Conservation (phyloP, 2,888 invertebrate species). For the Ochropleura leucogaster region DNA sequence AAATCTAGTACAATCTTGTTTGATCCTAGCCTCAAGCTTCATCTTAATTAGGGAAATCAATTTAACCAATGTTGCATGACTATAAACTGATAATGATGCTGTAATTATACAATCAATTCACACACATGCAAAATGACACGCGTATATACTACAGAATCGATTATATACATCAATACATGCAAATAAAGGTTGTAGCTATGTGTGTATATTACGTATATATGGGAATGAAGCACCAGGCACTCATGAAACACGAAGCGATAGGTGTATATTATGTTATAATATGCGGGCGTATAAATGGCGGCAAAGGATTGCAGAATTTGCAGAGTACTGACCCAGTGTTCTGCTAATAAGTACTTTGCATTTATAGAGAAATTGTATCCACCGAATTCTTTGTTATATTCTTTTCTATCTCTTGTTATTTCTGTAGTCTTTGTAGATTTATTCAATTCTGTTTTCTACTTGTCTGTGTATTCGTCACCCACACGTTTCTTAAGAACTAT, state of each 20-base stretch:
- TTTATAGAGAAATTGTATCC: conserved; percentile 27
- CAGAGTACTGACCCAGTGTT: conserved; percentile 54
- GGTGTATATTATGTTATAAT: conserved; percentile 56
- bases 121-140: conserved; percentile 58
- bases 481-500: conserved; percentile 9
- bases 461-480: conserved; percentile 1
- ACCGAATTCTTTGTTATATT: conserved; percentile 18
- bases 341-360: conserved; percentile 45
- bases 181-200: conserved; percentile 55
- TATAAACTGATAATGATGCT: conserved; percentile 78
- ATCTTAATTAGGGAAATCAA: conserved; percentile 81
- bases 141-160: conserved; percentile 55
- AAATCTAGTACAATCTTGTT: conserved; percentile 30
- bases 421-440: conserved; percentile 6
- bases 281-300: conserved; percentile 64
- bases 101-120: conserved; percentile 78
- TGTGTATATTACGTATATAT: conserved; percentile 61
- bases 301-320: conserved; percentile 58
- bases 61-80: conserved; percentile 78
- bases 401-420: conserved; percentile 2
- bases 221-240: conserved; percentile 62
- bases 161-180: conserved; percentile 58
- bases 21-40: conserved; percentile 62
- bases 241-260: conserved; percentile 63
- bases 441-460: conserved; percentile 2